Conservation (phyloP, 2,113 vertebrate species). For the Columba livia region DNA sequence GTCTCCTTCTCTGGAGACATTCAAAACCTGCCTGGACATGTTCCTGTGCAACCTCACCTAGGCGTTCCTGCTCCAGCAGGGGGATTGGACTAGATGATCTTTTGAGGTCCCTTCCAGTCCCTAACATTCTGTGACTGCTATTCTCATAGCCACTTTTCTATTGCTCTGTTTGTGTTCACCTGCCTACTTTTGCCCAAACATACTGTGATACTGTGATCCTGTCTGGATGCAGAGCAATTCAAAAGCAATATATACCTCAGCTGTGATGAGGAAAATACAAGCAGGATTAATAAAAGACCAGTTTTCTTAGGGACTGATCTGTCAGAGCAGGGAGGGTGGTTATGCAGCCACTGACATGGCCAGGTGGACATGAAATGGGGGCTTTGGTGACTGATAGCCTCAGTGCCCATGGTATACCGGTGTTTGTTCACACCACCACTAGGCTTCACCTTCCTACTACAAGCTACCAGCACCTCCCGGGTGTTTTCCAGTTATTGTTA, state of each 20-base stretch:
- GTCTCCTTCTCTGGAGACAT: too few relatives aligned
- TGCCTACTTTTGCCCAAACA: too few relatives aligned
- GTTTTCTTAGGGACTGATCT: background rate
- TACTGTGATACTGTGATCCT: background rate
- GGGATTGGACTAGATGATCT: too few relatives aligned
- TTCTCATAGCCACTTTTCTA: too few relatives aligned
- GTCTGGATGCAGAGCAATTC: background rate
- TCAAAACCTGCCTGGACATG: too few relatives aligned
- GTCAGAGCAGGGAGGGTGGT: background rate
- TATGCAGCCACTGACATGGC: background rate
- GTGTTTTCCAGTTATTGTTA: background rate
- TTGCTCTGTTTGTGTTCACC: too few relatives aligned
- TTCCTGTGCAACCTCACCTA: too few relatives aligned
- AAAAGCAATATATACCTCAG: background rate
- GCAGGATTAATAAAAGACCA: background rate
- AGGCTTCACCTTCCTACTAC: background rate
- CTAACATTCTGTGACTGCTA: too few relatives aligned
- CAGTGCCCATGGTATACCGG: rapidly evolving
- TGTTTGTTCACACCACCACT: background rate
- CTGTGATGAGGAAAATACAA: background rate
- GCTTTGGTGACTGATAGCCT: background rate
- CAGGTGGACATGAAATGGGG: background rate
- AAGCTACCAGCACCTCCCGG: background rate
- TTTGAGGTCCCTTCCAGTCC: too few relatives aligned
- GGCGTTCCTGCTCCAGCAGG: too few relatives aligned